Base-by-base conservation (phyloP, 2,797 vertebrate genomes). In the Morus bassanus region DNA sequence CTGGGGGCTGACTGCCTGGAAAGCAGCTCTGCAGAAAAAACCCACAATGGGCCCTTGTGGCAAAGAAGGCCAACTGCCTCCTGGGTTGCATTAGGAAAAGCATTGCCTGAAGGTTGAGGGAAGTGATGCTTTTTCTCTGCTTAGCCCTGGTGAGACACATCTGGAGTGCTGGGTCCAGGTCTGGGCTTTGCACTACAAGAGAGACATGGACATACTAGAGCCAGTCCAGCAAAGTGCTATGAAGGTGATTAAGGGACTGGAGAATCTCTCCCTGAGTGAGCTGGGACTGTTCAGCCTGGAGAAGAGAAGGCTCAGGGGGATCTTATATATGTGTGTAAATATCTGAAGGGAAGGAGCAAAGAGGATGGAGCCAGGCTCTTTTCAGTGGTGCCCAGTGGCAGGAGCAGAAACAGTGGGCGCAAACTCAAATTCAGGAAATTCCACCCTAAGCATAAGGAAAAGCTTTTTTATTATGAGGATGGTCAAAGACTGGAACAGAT, bases 11-110 rank as follows among this genome's bases (percentile, higher is more conserved):
- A 35, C 39, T 19, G n/a, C 4, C 39, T 54, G 53, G n/a, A 74
- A 78, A 61, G 16, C 5, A 67, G 5, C 10, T 41, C 39, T 67
- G 33, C 51, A 57, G 51, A 22, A 64, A 56, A 31, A 60, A 53
- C 16, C 0, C 0, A 10, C 11, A 57, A 2, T 17, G 5, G 75
- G 27, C 4, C 33, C 7, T 50, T 33, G 14, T 43, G 67, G 22
- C 19, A 72, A 57, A 75, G 72, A n/a, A 10, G 14, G 7, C 3
- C 37, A 56, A 8, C 11, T 41, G 28, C 10, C 10, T 90, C 35
- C 7, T 41, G n/a, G 31, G 6, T 24, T 70, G 13, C 2, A 0
- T 33, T 60, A 21, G 33, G 25, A 65, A 37, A 10, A 74, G 2
- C 13, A 30, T 15, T 1, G 0, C 7, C 18, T 51, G 11, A 68